Evolutionary conservation across 2,888 invertebrate genomes (phyloP).

Genomic region (Acheta domesticus): DNA sequence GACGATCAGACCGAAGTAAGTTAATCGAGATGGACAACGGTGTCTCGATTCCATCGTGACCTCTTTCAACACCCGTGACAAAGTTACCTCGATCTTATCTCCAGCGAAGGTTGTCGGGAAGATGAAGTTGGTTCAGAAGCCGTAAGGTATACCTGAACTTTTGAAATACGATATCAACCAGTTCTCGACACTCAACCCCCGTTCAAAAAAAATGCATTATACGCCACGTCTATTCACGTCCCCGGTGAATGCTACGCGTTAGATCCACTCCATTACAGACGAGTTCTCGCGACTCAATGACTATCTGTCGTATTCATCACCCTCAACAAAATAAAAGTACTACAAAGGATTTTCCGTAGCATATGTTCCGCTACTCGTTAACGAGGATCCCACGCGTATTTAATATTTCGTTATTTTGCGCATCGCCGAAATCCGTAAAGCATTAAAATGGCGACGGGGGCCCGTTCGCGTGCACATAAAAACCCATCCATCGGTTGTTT

Average conservation of each 20-base stretch:
- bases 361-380: background rate
- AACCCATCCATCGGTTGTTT: background rate
- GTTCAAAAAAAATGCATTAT: conserved; percentile 7
- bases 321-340: background rate
- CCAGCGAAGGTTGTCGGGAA: background rate
- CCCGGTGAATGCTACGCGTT: background rate
- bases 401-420: conserved; percentile 18
- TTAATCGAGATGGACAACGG: background rate
- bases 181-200: conserved; percentile 9
- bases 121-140: conserved; percentile 3
- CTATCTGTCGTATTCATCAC: background rate
- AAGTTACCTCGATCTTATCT: background rate
- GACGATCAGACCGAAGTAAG: background rate
- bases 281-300: background rate
- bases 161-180: conserved; percentile 9
- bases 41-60: background rate
- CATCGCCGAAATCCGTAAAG: background rate
- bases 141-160: background rate
- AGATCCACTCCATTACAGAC: conserved; percentile 8
- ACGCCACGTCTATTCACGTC: conserved; percentile 9
- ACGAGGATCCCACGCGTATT: conserved; percentile 4
- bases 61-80: conserved; percentile 9
- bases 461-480: background rate
- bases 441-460: background rate
- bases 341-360: background rate